These are phyloP conservation scores for Marronus borbonicus DNA, from an alignment of 2,888 invertebrate genomes.

Conservation along the genomic window DNA sequence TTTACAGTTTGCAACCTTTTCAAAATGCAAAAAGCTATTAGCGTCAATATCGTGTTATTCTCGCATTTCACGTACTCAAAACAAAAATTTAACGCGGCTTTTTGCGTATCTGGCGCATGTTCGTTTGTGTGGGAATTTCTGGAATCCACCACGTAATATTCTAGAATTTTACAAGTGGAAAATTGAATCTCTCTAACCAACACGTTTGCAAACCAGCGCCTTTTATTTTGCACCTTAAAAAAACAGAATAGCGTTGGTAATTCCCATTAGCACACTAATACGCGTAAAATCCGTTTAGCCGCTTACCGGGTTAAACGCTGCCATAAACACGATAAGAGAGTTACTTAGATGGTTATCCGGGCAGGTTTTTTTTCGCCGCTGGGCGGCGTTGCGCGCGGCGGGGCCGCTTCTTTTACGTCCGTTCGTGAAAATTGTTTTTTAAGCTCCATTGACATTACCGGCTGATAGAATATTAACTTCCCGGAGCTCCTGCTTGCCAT, in stretches of 20 bases:
- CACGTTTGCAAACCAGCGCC: too few relatives aligned
- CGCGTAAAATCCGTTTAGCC: slow-evolving; percentile 9
- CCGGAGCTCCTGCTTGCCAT: neutral
- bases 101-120: too few relatives aligned
- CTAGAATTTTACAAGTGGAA: too few relatives aligned
- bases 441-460: slow-evolving; percentile 36
- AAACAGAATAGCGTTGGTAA: slow-evolving; percentile 1
- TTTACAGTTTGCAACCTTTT: too few relatives aligned
- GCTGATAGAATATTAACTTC: slow-evolving; percentile 34
- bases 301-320: slow-evolving; percentile 6
- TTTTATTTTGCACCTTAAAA: too few relatives aligned
- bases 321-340: slow-evolving; percentile 10
- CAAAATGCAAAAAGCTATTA: too few relatives aligned
- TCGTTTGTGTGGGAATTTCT: too few relatives aligned
- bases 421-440: slow-evolving; percentile 39
- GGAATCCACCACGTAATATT: too few relatives aligned
- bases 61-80: too few relatives aligned
- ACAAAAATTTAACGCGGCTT: too few relatives aligned
- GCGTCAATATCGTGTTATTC: too few relatives aligned
- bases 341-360: slow-evolving; percentile 16
- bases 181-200: too few relatives aligned
- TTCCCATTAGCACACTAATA: slow-evolving; percentile 5
- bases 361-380: neutral
- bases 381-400: neutral
- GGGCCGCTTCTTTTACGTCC: neutral